Percentiles rank a stretch among this genome's conserved stretches.
phyloP scores from a whole-genome alignment of 2,113 vertebrate genomes.

The Ornithorhynchus anatinus region DNA sequence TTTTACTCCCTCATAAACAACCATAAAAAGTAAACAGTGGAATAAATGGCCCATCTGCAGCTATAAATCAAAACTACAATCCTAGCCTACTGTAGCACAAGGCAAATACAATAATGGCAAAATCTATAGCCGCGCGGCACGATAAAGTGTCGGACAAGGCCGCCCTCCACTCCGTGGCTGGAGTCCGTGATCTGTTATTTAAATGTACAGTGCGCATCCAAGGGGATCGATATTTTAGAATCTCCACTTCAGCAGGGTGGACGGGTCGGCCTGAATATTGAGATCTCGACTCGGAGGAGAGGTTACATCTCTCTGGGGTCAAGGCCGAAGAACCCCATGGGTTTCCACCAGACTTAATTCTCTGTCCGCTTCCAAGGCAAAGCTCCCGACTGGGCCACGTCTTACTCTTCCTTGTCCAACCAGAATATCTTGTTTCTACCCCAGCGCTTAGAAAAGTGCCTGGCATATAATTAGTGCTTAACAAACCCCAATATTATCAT shows the following conservation, averaged over 20 bases:
- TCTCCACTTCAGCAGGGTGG: slow-evolving; percentile 16
- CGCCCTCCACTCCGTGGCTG: slow-evolving; percentile 38
- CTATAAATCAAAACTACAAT: slow-evolving; percentile 69
- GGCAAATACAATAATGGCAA: slow-evolving; percentile 69
- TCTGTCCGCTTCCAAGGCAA: too few species aligned
- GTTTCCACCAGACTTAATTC: too few species aligned
- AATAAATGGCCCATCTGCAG: slow-evolving; percentile 67
- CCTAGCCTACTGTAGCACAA: slow-evolving; percentile 50
- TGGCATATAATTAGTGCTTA: too few species aligned
- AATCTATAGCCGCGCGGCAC: slow-evolving; percentile 68
- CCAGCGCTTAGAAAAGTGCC: too few species aligned
- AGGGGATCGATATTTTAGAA: slow-evolving; percentile 41
- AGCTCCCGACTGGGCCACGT: too few species aligned
- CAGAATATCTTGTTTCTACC: too few species aligned
- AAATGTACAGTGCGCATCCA: slow-evolving; percentile 56
- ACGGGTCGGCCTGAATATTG: slow-evolving; percentile 7
- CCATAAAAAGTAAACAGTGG: slow-evolving; percentile 60
- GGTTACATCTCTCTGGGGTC: too few species aligned
- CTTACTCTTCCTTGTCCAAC: too few species aligned
- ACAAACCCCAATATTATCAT: too few species aligned
- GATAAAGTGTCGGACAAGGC: slow-evolving; percentile 50
- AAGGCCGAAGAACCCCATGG: too few species aligned
- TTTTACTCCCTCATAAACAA: slow-evolving; percentile 57
- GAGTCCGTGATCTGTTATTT: slow-evolving; percentile 50
- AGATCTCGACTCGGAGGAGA: background rate